A percentile compares a stretch with the other conserved stretches of the same genome.
Conservation (phyloP, 1,140 invertebrate species). For the Limonius californicus region DNA sequence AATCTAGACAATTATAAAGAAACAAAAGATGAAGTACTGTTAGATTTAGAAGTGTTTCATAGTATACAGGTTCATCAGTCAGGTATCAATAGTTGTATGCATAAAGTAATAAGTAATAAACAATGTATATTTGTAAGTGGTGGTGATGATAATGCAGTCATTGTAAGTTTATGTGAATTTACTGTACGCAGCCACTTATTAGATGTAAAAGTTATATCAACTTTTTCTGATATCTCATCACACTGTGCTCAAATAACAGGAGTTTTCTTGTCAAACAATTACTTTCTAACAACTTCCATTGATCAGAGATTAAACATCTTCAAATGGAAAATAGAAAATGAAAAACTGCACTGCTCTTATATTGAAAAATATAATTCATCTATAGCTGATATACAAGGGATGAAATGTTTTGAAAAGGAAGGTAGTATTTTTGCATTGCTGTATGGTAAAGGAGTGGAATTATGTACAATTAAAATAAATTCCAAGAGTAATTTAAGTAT, state of each 20-base stretch:
- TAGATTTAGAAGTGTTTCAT: neutral
- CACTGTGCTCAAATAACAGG: conserved; percentile 69
- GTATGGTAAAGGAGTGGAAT: conserved; percentile 37
- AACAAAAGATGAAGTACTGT: too few relatives aligned
- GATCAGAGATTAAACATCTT: conserved; percentile 59
- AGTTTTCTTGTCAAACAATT: conserved; percentile 48
- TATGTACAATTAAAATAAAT: conserved; percentile 14
- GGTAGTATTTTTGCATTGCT: conserved; percentile 27
- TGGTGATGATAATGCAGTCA: conserved; percentile 68
- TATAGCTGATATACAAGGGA: conserved; percentile 60
- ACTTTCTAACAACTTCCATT: conserved; percentile 55
- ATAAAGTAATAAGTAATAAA: conserved; percentile 44
- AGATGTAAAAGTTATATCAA: neutral
- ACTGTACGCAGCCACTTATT: neutral
- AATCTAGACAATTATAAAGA: neutral
- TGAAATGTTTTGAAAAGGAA: conserved; percentile 42
- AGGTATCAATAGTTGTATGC: conserved; percentile 64
- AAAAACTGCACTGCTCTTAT: conserved; percentile 42
- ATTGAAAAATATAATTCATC: conserved; percentile 48
- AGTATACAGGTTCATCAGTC: conserved; percentile 57
- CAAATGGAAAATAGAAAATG: conserved; percentile 40
- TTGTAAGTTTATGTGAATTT: conserved; percentile 41
- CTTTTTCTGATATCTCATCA: conserved; percentile 14
- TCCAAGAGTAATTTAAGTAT: neutral
- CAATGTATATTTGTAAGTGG: conserved; percentile 57